phyloP scores from a whole-genome alignment of 2,888 invertebrate genomes.

The Psylliodes chrysocephalus region DNA sequence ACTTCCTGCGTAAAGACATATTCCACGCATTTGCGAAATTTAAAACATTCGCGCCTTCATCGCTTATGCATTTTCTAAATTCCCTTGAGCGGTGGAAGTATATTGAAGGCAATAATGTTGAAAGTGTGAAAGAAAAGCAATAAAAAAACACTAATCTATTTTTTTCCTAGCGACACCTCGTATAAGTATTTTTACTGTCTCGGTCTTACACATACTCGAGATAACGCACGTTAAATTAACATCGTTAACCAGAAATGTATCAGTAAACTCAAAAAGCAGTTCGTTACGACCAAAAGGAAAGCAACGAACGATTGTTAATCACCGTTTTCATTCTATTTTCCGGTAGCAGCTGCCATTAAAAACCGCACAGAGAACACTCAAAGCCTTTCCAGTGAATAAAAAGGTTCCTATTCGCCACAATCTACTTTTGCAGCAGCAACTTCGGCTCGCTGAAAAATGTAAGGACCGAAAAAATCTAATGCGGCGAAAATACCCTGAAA shows the following conservation, averaged over 20 bases:
- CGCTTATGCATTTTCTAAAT: no score
- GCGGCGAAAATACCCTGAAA: slow-evolving; percentile 29
- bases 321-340: not conserved
- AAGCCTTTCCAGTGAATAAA: slow-evolving; percentile 29
- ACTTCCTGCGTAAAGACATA: no score
- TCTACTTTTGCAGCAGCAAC: slow-evolving; percentile 21
- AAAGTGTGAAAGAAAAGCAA: no score
- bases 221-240: no score
- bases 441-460: slow-evolving; percentile 23
- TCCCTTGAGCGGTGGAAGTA: no score
- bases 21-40: no score
- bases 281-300: not conserved
- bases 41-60: no score
- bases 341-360: slow-evolving; percentile 1
- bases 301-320: slow-evolving; percentile 16
- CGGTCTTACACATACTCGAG: no score
- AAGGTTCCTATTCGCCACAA: slow-evolving; percentile 25
- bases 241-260: not conserved
- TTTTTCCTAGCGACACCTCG: no score
- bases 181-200: no score
- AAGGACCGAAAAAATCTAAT: slow-evolving; percentile 26
- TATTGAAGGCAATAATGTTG: no score
- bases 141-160: no score
- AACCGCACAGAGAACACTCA: slow-evolving; percentile 24
- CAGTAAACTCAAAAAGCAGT: not conserved